phyloP scores from a whole-genome alignment of 2,797 vertebrate genomes.

The Hemitrygon akajei region DNA sequence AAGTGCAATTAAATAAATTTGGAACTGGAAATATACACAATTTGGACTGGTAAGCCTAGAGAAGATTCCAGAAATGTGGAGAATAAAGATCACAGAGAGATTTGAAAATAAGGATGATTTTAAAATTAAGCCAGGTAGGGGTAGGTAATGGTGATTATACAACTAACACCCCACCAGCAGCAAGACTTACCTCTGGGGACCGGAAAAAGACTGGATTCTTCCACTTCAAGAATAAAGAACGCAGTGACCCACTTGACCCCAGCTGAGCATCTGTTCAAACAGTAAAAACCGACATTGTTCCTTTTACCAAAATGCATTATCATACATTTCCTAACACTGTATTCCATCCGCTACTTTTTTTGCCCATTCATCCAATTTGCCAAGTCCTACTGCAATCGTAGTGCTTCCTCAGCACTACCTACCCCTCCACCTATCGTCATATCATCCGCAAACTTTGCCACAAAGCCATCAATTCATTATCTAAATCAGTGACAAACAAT shows the following conservation, averaged over 20 bases:
- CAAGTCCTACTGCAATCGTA: no score
- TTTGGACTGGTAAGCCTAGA: background rate
- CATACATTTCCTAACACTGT: no score
- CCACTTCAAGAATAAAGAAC: constrained; percentile 78
- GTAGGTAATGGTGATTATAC: constrained; percentile 10
- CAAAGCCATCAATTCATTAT: no score
- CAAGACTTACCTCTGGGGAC: constrained; percentile 66
- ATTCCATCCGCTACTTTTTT: no score
- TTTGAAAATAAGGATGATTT: background rate
- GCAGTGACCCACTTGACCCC: constrained; percentile 58
- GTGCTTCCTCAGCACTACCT: no score
- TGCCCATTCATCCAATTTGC: no score
- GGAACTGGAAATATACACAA: no score
- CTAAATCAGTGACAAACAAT: no score
- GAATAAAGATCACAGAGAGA: background rate
- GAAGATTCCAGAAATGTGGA: background rate
- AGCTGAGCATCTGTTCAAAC: constrained; percentile 44
- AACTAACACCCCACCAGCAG: constrained; percentile 40
- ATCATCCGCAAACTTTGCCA: no score
- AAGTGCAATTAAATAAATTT: no score
- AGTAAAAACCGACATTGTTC: constrained; percentile 30
- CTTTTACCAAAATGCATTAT: no score
- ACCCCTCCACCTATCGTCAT: no score
- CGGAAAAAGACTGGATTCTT: constrained; percentile 84
- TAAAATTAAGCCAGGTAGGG: background rate